Evolutionary conservation across 2,888 invertebrate species (phyloP), one percentile per base, ranked within the genome.

Genomic region (Tinea semifulvella): DNA sequence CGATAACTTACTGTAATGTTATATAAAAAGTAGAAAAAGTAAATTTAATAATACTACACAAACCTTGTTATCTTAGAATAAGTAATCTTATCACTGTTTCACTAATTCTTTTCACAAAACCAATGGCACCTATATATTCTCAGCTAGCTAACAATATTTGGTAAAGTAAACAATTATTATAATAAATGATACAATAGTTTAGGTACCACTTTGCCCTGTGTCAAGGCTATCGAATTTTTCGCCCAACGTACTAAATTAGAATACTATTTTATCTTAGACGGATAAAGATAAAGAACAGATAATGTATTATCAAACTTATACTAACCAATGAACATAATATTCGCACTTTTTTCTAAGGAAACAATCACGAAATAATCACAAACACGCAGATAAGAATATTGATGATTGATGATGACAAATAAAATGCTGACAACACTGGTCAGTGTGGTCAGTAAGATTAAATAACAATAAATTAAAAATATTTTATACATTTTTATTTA

Each of bases 391-490:
- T 38, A 38, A 38, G 38, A 38, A 38, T 38, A 38, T 38, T 38
- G 38, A 38, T 40, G 40, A 40, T 39, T 7, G 38, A 38, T 40
- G 40, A 40, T 39, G 20, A 39, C 19, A 39, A 39, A 39, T 19
- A 14, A 20, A 40, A 40, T 40, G n/a, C n/a, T 36, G 36, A 36
- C 36, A 36, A 22, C 22, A 22, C 22, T 22, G 22, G 5, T 31
- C n/a, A n/a, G n/a, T n/a, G n/a, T 31, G 6, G 22, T 22, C 8
- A 22, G n/a, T n/a, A n/a, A n/a, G n/a, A n/a, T n/a, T n/a, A n/a
- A n/a, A n/a, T n/a, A n/a, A n/a, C n/a, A n/a, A n/a, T n/a, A n/a
- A n/a, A n/a, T n/a, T n/a, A n/a, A n/a, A n/a, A n/a, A n/a, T n/a
- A n/a, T n/a, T n/a, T n/a, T n/a, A n/a, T n/a, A n/a, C n/a, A n/a